phyloP scores from a whole-genome alignment of 2,797 vertebrate genomes.

The Anolis apletophallus region DNA sequence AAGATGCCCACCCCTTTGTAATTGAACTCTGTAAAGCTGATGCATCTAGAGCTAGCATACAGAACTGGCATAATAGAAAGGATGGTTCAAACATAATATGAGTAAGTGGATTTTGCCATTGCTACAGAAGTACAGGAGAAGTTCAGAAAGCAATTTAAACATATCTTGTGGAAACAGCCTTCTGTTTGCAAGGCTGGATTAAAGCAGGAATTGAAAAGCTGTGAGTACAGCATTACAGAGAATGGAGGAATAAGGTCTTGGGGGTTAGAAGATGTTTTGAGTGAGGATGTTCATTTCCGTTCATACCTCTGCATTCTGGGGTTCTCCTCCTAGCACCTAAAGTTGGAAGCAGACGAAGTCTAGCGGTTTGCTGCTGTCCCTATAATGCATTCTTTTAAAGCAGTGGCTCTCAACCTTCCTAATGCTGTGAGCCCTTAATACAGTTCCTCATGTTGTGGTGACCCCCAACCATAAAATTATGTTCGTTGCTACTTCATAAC shows the following conservation, averaged over 20 bases:
- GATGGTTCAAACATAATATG: neutral
- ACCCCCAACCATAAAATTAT: no score
- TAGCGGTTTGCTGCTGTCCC: neutral
- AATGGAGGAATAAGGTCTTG: neutral
- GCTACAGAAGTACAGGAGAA: neutral
- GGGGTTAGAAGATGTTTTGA: slow-evolving; percentile 5
- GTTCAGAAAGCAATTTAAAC: neutral
- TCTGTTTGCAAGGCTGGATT: neutral
- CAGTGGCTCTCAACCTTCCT: no score
- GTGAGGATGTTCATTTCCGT: neutral
- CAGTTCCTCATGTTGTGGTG: no score
- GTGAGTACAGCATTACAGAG: neutral
- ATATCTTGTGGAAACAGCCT: neutral
- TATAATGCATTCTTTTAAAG: neutral
- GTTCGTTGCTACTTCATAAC: no score
- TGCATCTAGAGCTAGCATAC: no score
- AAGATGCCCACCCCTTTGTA: no score
- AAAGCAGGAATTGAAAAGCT: neutral
- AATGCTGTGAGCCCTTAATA: no score
- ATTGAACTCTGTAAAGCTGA: no score
- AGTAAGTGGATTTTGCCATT: neutral
- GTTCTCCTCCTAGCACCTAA: neutral
- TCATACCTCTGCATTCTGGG: slow-evolving; percentile 15
- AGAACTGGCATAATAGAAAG: no score
- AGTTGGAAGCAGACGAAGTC: neutral